Percentiles rank a stretch among this genome's conserved stretches.
Conservation (phyloP, 1,140 invertebrate species). For the Pectinophora gossypiella region DNA sequence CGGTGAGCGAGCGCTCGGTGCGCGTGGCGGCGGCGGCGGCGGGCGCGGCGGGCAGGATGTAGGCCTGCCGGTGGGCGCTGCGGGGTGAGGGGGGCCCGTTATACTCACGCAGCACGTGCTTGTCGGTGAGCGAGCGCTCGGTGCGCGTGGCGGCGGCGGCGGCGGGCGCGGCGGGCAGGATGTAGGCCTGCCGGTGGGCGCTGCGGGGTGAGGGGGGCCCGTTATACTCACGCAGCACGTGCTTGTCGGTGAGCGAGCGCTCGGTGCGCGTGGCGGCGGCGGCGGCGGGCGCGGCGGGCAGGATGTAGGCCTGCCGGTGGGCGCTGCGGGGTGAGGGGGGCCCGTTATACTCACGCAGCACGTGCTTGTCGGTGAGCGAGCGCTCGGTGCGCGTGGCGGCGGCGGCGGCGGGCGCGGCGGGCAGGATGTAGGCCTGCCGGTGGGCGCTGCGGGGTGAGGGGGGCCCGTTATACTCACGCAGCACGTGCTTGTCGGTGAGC, state of each 20-base stretch:
- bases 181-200: too few relatives aligned
- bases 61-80: neutral
- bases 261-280: slow-evolving; percentile 91
- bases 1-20: slow-evolving; percentile 96
- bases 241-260: slow-evolving; percentile 96
- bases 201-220: too few relatives aligned
- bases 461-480: slow-evolving; percentile 90
- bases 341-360: slow-evolving; percentile 86
- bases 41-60: neutral
- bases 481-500: slow-evolving; percentile 91
- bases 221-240: slow-evolving; percentile 52
- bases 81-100: too few relatives aligned
- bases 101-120: too few relatives aligned
- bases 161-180: too few relatives aligned
- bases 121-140: too few relatives aligned
- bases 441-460: slow-evolving; percentile 95
- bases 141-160: too few relatives aligned
- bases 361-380: slow-evolving; percentile 96
- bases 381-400: slow-evolving; percentile 92
- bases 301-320: slow-evolving; percentile 88
- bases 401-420: slow-evolving; percentile 86
- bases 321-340: too few relatives aligned
- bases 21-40: slow-evolving; percentile 87
- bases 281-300: slow-evolving; percentile 87
- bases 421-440: slow-evolving; percentile 93